Base-by-base conservation (phyloP, 2,888 invertebrate species). In the Epirrita christyi region DNA sequence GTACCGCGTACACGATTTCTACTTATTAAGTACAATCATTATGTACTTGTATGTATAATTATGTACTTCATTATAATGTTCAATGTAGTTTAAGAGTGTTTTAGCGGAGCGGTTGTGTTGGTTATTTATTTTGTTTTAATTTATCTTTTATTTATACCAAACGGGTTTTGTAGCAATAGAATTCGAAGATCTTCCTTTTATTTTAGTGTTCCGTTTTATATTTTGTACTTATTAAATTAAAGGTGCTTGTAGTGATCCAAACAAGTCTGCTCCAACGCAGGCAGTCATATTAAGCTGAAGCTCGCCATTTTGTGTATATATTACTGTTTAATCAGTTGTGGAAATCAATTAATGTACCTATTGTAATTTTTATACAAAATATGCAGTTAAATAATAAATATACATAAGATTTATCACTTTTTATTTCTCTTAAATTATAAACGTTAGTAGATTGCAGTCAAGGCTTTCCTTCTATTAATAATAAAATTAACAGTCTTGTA, bases 351-450 rank as follows among this genome's bases (percentile, higher is more conserved):
- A 81, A 83, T 86, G 82, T 87, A 87, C 80, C 81, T 84, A 88
- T 83, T 83, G 84, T 89, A 86, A 87, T 86, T 91, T 91, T 91
- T 91, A 90, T 92, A 92, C 88, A 88, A 90, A 88, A 80, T 85
- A 84, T 80, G 83, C 84, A 85, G 89, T 86, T 89, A 89, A 88
- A 89, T 75, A 78, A 78, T 88, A 86, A 86, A 81, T 63, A 61
- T 66, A 63, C 49, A 54, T 66, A 66, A 64, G 56, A 66, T 61
- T 29, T 48, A 11, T 10, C 11, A 28, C 45, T 29, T 59, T 62
- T 65, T 45, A 61, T 63, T 63, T 55, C 6, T 32, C 14, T 15
- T 2, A 21, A 3, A 34, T 44, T 52, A 57, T 21, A 48, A 15
- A 45, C 28, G 27, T 34, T 45, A 34, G 15, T n/a, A 45, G 9